Base-by-base conservation (phyloP, 1,140 invertebrate genomes). In the Drosophila leontia region DNA sequence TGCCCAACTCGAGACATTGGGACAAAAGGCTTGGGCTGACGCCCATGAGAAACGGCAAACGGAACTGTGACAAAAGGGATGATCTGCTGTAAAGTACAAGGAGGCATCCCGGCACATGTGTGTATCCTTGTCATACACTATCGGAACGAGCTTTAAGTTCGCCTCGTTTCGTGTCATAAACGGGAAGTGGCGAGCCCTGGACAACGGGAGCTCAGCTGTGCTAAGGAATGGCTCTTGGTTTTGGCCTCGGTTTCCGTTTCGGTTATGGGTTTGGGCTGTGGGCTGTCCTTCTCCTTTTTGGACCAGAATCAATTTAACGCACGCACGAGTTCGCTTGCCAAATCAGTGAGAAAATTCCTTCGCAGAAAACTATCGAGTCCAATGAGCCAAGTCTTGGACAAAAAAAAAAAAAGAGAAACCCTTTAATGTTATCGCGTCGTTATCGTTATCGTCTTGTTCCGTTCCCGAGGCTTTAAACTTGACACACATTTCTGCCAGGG, bases 311-410 rank as follows among this genome's bases (percentile, higher is more conserved):
- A 88, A 88, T 88, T 88, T 88, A 84, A 84, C 84, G 84, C 84
- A 88, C 84, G 85, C 81, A 75, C 85, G 84, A 78, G 39, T 84
- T 90, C 80, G 35, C 62, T 61, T 62, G 80, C 55, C 68, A 75
- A 87, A 88, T 88, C 84, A 81, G 72, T 84, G 80, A 74, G 82
- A 85, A 80, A 85, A 81, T 80, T 80, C 83, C 65, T 56, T 56
- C 65, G 39, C 47, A 71, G n/a, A 56, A 84, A 77, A 69, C 63
- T 69, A 78, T 90, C 77, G 85, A 32, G 51, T 0, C 35, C 80
- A 84, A 83, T 82, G 71, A 77, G 84, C 71, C 84, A 64, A 79
- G 75, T 45, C 71, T 37, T 58, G 45, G 55, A 11, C 17, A 44
- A 19, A 15, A 29, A 50, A 13, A 26, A 48, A n/a, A 11, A 7